Evolutionary conservation across 1,140 invertebrate species (phyloP), one percentile per base, ranked within the genome.

Genomic region (Centruroides sculpturatus): DNA sequence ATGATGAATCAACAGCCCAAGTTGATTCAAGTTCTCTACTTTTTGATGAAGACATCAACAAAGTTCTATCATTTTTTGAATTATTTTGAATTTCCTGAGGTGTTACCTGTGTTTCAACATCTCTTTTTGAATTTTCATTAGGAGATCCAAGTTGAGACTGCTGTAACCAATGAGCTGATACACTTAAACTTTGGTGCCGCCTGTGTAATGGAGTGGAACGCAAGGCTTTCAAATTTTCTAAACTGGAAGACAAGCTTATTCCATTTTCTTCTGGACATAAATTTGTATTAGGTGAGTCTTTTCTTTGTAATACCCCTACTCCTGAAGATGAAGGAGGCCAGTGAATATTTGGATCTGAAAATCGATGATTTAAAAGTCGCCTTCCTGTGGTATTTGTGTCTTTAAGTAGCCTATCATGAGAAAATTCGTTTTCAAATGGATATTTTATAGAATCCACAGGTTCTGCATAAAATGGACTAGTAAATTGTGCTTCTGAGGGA

Each of bases 381-480:
- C 60, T 52, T n/a, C 23, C 23, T n/a, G 23, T 11, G 10, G 12
- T 7, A 51, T 51, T 51, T 51, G 50, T 8, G 5, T 41, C 12
- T 36, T 36, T 12, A 13, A 47, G 12, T 34, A 36, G 52, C 35
- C 12, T 36, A 3, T 12, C 12, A 23, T 61, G 57, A 52, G 61
- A 62, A 41, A 41, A 41, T 41, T 41, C 41, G 8, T 41, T 41
- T 8, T 41, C 41, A 41, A 41, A 41, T 41, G 41, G 8, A 41
- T 41, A 41, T 41, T 41, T 41, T 8, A 94, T 78, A 13, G 89
- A 84, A 77, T 93, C 90, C 8, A 89, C 88, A 48, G 91, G 91
- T 75, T 93, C 90, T 3, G 89, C 87, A 72, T 94, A 94, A 67
- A 92, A 90, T 0, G 90, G 89, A 72, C 89, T 92, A 10, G 82